These are phyloP conservation scores for Cisticola juncidis DNA, from an alignment of 2,113 vertebrate genomes.

Conservation along the genomic window DNA sequence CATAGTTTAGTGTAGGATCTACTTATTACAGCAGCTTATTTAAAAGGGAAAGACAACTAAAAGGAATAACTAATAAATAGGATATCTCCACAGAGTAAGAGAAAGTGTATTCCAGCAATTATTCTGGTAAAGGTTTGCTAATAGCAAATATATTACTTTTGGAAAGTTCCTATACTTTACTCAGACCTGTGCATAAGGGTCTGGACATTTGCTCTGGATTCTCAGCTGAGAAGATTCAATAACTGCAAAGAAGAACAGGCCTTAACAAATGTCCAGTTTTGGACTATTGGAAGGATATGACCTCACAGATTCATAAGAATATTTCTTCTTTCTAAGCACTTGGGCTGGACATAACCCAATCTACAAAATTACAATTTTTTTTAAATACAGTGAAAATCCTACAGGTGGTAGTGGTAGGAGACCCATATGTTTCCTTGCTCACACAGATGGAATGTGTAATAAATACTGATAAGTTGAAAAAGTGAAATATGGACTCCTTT, in stretches of 20 bases:
- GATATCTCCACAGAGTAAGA: neutral
- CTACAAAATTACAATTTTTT: neutral
- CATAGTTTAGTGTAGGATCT: neutral
- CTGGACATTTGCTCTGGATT: neutral
- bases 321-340: neutral
- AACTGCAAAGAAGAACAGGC: neutral
- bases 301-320: accelerated
- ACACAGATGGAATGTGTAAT: neutral
- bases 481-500: neutral
- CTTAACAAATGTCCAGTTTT: neutral
- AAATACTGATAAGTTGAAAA: neutral
- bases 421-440: neutral
- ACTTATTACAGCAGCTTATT: neutral
- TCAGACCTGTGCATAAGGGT: neutral
- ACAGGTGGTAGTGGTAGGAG: neutral
- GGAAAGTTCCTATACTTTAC: neutral
- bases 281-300: neutral
- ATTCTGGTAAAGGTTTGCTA: neutral
- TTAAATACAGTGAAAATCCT: neutral
- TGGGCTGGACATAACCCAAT: neutral
- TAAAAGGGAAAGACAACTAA: neutral
- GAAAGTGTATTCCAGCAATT: neutral
- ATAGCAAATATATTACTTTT: neutral
- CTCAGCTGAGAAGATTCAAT: neutral
- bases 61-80: neutral